Base-by-base conservation (phyloP, 2,113 vertebrate genomes). In the Zingel zingel region DNA sequence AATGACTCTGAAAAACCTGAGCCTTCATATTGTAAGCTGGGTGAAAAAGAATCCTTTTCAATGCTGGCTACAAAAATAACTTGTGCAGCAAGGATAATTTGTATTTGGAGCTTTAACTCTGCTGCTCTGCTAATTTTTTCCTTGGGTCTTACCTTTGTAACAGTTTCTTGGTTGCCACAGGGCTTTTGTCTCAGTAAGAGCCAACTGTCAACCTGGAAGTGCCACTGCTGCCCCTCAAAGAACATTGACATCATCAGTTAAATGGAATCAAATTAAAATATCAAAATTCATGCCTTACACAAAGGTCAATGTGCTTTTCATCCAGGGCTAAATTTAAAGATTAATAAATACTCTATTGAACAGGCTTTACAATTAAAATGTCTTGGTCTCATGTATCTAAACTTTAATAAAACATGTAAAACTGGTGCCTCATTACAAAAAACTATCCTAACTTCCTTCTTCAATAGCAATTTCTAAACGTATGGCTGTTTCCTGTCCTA, bases 1-100 rank as follows among this genome's bases (percentile, higher is more conserved):
- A 51, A 77, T 76, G 54, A 77, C 72, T 71, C 39, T 68, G 73
- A 87, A 74, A 84, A 45, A 47, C 43, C 27, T 5, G 10, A 68
- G 56, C 74, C 69, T 33, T 68, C 54, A 57, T 21, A 53, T 53
- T 61, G 43, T 45, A 58, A 21, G 3, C 27, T 65, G 39, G 45
- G 21, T 71, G 61, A 85, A 64, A 69, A 74, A 69, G 74, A 2
- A 53, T 67, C 13, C 43, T 53, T 54, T 77, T 63, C 63, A 33
- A 50, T 73, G 68, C 19, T 50, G 54, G 72, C 66, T 39, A 27
- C 51, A 63, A 36, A 63, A 23, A 66, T 5, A 72, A 39, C 62
- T 56, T 1, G 0, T n/a, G 53, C 68, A 19, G 45, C 4, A 25
- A 45, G 21, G 2, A 57, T 4, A 13, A 6, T 70, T 53, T 43